These are phyloP conservation scores for Danio rerio DNA, from an alignment of 2,113 vertebrate genomes.

Conservation along the genomic window GRCz12tu NC_133198.1:25713001-25713500, in stretches of 20 bases:
- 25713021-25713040: too few species aligned
- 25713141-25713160: conserved; percentile 55
- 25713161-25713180: conserved; percentile 55
- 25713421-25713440: conserved; percentile 50
- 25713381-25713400: conserved; percentile 25
- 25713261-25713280: conserved; percentile 24
- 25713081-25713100: too few species aligned
- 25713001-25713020: too few species aligned
- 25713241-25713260: conserved; percentile 38
- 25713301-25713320: conserved; percentile 55
- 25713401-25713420: conserved; percentile 53
- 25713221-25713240: conserved; percentile 56
- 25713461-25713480: conserved; percentile 34
- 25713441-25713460: conserved; percentile 33
- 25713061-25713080: too few species aligned
- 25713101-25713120: too few species aligned
- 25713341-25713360: conserved; percentile 50
- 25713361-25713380: conserved; percentile 29
- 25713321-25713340: conserved; percentile 54
- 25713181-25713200: conserved; percentile 61
- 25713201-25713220: conserved; percentile 59
- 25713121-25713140: too few species aligned
- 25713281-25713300: conserved; percentile 48
- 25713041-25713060: too few species aligned
- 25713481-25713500: conserved; percentile 26